Conservation (phyloP, 2,113 vertebrate species). For the Ia io region DNA sequence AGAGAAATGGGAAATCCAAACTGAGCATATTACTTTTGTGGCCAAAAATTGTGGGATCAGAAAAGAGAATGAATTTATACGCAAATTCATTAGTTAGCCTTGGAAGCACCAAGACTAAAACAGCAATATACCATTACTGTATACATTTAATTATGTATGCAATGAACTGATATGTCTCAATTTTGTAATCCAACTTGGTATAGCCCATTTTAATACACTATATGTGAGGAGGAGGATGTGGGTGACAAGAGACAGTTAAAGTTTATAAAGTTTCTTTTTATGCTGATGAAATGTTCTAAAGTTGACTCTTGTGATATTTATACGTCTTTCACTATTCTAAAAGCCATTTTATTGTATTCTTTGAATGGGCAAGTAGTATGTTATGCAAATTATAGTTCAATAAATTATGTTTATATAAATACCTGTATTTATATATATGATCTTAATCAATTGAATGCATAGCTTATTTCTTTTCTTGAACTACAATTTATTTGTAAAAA, state of each 20-base stretch:
- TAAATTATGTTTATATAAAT: background rate
- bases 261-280: background rate
- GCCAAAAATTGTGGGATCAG: background rate
- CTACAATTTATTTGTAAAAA: background rate
- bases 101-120: background rate
- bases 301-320: background rate
- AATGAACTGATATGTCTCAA: background rate
- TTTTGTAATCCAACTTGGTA: background rate
- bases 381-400: background rate
- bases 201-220: background rate
- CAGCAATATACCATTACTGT: background rate
- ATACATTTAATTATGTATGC: background rate
- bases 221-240: background rate
- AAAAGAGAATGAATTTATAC: background rate
- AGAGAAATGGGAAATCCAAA: background rate
- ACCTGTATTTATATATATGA: too few species aligned
- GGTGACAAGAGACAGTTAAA: background rate
- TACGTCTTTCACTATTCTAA: background rate
- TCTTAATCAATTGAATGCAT: background rate
- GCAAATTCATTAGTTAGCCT: background rate
- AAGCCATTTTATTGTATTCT: background rate
- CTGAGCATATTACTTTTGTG: background rate
- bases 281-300: background rate
- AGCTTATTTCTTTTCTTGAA: background rate
- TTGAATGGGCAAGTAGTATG: background rate